Evolutionary conservation across 2,797 vertebrate genomes (phyloP).

Genomic region (Rhinichthys osculus): DNA sequence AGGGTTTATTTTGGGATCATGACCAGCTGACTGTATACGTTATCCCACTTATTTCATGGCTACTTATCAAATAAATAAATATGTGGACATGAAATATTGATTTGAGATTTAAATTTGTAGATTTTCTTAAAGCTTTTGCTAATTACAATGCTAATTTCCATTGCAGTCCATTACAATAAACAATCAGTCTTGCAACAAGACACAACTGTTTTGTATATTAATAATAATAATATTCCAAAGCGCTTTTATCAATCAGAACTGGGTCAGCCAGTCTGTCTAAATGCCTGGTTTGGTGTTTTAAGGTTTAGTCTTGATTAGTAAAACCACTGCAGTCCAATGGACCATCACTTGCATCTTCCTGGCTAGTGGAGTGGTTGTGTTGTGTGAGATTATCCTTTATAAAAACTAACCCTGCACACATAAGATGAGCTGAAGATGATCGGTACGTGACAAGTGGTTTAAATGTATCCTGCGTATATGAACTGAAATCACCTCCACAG

Average conservation of each 20-base stretch:
- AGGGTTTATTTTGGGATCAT: not conserved
- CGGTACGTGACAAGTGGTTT: not conserved
- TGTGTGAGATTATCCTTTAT: not conserved
- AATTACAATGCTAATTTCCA: not conserved
- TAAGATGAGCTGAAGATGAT: not conserved
- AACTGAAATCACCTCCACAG: not conserved
- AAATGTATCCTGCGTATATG: not conserved
- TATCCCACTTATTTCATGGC: not conserved
- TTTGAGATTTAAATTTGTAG: not conserved
- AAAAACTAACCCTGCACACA: too few relatives aligned
- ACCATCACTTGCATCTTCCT: slow-evolving; percentile 13
- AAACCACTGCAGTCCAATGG: slow-evolving; percentile 17
- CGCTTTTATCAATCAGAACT: too few relatives aligned
- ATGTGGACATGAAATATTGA: not conserved
- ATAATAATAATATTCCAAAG: too few relatives aligned
- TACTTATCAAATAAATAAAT: slow-evolving; percentile 19
- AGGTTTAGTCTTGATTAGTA: too few relatives aligned
- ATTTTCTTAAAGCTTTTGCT: not conserved
- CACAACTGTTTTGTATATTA: too few relatives aligned
- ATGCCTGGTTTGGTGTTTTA: too few relatives aligned
- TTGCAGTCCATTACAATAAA: too few relatives aligned
- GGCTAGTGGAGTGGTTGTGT: not conserved
- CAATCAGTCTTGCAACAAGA: too few relatives aligned
- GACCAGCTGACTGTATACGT: not conserved
- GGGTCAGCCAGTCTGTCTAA: too few relatives aligned